These are phyloP conservation scores for Sitta carolinensis DNA, from an alignment of 2,797 vertebrate genomes.

Conservation along the genomic window DNA sequence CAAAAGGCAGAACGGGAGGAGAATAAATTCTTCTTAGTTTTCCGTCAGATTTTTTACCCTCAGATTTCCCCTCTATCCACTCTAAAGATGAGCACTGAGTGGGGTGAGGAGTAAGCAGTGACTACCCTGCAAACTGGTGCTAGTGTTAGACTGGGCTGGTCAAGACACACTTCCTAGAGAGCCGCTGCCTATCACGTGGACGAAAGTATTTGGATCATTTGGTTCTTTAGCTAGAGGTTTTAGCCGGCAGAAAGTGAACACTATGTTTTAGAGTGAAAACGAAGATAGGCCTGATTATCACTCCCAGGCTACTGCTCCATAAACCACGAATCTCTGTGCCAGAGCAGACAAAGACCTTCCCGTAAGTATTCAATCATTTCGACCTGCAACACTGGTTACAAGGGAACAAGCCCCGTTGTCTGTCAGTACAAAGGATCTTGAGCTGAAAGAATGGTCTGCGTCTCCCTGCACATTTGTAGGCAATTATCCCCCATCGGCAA, in stretches of 20 bases:
- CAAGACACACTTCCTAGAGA: background rate
- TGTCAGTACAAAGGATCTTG: background rate
- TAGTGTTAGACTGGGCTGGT: background rate
- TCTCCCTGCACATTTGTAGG: background rate
- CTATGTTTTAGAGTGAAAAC: background rate
- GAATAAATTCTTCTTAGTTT: background rate
- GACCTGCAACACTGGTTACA: background rate
- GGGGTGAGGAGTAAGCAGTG: background rate
- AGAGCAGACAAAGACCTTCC: background rate
- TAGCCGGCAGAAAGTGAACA: background rate
- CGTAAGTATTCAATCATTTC: background rate
- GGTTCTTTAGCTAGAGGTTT: background rate
- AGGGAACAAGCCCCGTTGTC: background rate
- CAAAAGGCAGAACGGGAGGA: background rate
- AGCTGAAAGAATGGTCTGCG: background rate
- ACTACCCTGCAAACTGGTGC: background rate
- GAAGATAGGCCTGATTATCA: background rate
- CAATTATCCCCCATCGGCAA: background rate
- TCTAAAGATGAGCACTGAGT: background rate
- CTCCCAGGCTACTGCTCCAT: background rate
- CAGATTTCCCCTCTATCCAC: background rate
- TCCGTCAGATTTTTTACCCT: background rate
- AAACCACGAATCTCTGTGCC: background rate
- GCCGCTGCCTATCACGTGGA: background rate
- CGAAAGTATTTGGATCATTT: background rate